Evolutionary conservation across 2,113 vertebrate genomes (phyloP).

Genomic region (Sterna hirundo): DNA sequence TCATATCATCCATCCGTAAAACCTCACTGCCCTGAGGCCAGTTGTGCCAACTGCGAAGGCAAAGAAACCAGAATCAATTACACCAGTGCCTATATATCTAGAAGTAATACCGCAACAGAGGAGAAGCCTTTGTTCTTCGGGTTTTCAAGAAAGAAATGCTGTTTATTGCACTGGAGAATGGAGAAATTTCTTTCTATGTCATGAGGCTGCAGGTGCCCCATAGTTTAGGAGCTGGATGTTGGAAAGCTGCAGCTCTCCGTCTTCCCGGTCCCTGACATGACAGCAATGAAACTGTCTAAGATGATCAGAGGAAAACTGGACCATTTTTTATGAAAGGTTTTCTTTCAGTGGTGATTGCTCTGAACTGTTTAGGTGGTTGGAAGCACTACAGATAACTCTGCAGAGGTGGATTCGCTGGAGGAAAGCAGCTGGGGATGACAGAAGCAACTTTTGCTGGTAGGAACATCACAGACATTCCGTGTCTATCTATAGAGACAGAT

Average conservation of each 20-base stretch:
- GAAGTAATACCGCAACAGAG: neutral
- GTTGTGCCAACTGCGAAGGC: neutral
- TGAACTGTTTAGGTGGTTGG: neutral
- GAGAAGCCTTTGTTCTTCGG: neutral
- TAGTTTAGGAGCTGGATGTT: neutral
- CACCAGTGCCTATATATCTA: neutral
- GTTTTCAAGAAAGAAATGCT: neutral
- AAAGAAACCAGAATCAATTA: neutral
- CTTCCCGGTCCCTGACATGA: neutral
- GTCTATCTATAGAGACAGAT: conserved; percentile 1
- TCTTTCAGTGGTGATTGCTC: neutral
- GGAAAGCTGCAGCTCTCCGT: neutral
- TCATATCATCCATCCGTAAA: neutral
- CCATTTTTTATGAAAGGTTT: neutral
- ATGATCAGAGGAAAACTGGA: neutral
- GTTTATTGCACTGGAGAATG: neutral
- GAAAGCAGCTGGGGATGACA: conserved; percentile 1
- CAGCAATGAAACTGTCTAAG: neutral
- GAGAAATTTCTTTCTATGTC: neutral
- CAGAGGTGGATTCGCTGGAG: neutral
- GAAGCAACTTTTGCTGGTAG: conserved; percentile 34
- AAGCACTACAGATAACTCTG: neutral
- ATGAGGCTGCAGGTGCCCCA: neutral
- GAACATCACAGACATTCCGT: neutral
- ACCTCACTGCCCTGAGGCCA: neutral